phyloP scores from a whole-genome alignment of 53 echinoderm and acorn worm genomes.

The Henricia sp. region DNA sequence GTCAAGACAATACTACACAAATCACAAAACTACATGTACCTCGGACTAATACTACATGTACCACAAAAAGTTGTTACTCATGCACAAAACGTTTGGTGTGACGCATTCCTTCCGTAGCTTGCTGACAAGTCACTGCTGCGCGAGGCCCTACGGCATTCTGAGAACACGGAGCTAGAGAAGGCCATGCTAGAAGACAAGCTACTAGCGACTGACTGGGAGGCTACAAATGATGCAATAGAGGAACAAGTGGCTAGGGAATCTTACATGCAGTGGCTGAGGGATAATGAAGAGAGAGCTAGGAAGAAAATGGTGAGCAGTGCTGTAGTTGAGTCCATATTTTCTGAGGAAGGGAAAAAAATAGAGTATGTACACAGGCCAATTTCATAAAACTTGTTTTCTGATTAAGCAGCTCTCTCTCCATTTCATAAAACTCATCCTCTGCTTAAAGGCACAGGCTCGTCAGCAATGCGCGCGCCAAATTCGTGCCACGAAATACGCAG shows the following conservation, averaged over 20 bases:
- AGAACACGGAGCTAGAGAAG: slow-evolving; percentile 85
- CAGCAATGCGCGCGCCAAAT: too few relatives aligned
- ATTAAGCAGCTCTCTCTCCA: too few relatives aligned
- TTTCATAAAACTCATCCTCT: too few relatives aligned
- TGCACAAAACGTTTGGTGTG: too few relatives aligned
- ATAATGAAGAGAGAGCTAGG: slow-evolving; percentile 90
- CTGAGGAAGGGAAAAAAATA: too few relatives aligned
- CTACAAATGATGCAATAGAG: slow-evolving; percentile 94
- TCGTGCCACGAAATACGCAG: too few relatives aligned
- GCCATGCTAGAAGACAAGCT: slow-evolving; percentile 97
- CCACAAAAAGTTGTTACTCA: too few relatives aligned
- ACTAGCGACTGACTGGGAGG: slow-evolving; percentile 98
- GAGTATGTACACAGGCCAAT: background rate
- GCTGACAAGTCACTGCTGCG: slow-evolving; percentile 88
- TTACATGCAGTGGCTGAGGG: slow-evolving; percentile 94
- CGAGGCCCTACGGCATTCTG: slow-evolving; percentile 83
- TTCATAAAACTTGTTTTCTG: background rate
- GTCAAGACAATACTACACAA: too few relatives aligned
- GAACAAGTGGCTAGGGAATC: slow-evolving; percentile 94
- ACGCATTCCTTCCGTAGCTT: slow-evolving; percentile 64
- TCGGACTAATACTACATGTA: too few relatives aligned
- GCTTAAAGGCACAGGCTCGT: too few relatives aligned
- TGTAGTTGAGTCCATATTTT: background rate
- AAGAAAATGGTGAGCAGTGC: slow-evolving; percentile 81
- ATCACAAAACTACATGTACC: too few relatives aligned